phyloP scores from a whole-genome alignment of 2,797 vertebrate species.

The Catostomus latipinnis region DNA sequence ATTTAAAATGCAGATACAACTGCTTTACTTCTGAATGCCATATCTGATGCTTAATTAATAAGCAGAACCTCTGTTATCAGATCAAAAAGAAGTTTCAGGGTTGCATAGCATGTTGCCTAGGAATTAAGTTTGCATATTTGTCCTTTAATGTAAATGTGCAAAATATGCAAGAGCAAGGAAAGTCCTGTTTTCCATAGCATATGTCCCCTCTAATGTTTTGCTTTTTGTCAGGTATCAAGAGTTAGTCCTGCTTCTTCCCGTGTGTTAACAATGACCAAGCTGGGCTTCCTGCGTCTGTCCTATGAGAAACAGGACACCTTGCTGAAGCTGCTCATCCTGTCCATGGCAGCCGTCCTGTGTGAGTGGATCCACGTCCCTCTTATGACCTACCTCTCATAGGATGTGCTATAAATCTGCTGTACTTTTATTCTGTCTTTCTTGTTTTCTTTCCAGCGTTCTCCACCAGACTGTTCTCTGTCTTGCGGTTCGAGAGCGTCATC shows the following conservation, averaged over 20 bases:
- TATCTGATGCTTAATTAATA: background rate
- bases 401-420: background rate
- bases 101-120: background rate
- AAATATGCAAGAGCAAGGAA: background rate
- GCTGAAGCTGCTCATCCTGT: constrained; percentile 97
- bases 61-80: background rate
- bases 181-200: background rate
- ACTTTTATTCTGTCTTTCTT: constrained; percentile 6
- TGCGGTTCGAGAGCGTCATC: constrained; percentile 98
- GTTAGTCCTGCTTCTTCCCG: constrained; percentile 68
- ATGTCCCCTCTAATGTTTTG: background rate
- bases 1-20: background rate
- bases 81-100: background rate
- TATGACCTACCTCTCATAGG: background rate
- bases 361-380: constrained; percentile 71
- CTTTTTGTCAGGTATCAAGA: constrained; percentile 71
- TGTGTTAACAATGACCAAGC: constrained; percentile 90
- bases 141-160: too few species aligned
- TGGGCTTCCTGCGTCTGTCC: constrained; percentile 96
- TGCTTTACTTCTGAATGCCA: background rate
- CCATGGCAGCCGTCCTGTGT: constrained; percentile 98
- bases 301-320: constrained; percentile 99
- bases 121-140: too few species aligned
- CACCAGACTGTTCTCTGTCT: constrained; percentile 94
- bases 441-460: constrained; percentile 86